Evolutionary conservation across 2,888 invertebrate species (phyloP).

Genomic region (Papilio elwesi): DNA sequence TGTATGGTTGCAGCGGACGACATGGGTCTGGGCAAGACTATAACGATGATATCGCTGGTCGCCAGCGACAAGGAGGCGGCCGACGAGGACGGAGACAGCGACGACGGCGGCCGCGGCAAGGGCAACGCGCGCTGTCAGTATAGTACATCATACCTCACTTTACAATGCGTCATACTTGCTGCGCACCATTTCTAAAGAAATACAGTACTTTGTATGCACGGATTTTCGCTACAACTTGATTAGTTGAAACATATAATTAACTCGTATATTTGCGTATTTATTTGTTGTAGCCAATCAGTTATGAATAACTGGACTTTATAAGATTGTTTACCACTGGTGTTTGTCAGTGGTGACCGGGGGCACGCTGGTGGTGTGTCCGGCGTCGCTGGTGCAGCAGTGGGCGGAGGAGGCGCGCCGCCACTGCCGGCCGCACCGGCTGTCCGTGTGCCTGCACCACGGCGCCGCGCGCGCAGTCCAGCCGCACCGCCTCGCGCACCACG

Average conservation of each 20-base stretch:
- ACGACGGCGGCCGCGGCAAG: conserved; percentile 57
- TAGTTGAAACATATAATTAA: too few species aligned
- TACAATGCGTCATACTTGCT: not conserved
- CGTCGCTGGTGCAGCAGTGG: conserved; percentile 96
- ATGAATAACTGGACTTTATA: too few species aligned
- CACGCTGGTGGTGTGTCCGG: conserved; percentile 96
- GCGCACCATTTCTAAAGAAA: not conserved
- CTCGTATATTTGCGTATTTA: too few species aligned
- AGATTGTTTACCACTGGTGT: not conserved
- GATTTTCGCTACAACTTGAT: too few species aligned
- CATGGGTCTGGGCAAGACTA: conserved; percentile 93
- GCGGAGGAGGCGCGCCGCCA: conserved; percentile 89
- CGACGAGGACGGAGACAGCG: conserved; percentile 58
- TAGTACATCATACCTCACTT: not conserved
- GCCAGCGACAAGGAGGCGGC: conserved; percentile 79
- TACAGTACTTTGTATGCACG: too few species aligned
- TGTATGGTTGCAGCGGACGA: conserved; percentile 86
- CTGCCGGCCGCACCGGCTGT: conserved; percentile 84
- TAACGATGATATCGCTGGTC: conserved; percentile 91
- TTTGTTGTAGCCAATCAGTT: too few species aligned
- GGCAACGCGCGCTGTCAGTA: conserved; percentile 54
- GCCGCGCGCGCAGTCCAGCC: conserved; percentile 86
- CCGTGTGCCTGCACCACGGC: conserved; percentile 92
- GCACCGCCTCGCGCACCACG: conserved; percentile 86
- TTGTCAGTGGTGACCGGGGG: conserved; percentile 84